These are phyloP conservation scores for Podarcis muralis DNA, from an alignment of 2,113 vertebrate genomes.

Conservation along the genomic window DNA sequence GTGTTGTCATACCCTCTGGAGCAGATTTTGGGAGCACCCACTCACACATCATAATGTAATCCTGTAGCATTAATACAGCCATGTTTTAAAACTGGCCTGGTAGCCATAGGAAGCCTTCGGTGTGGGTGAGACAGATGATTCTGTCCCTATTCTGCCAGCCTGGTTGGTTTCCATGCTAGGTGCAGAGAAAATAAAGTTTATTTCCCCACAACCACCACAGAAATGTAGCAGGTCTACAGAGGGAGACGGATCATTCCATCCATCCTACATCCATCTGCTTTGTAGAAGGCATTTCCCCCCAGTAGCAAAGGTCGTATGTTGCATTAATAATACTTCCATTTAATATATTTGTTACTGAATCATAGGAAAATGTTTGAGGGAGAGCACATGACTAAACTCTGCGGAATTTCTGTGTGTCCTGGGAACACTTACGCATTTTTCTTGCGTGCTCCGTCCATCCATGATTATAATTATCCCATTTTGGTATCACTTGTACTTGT, in stretches of 20 bases:
- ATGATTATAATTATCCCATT: not conserved
- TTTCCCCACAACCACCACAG: not conserved
- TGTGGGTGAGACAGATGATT: not conserved
- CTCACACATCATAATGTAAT: not conserved
- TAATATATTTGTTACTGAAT: not conserved
- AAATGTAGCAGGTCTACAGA: not conserved
- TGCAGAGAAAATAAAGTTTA: not conserved
- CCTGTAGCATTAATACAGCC: not conserved
- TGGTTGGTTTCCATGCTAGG: not conserved
- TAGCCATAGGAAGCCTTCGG: not conserved
- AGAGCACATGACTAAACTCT: not conserved
- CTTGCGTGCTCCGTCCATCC: not conserved
- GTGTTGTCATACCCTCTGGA: too few species aligned
- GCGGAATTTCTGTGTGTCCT: not conserved
- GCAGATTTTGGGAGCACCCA: too few species aligned
- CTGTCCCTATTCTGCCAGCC: not conserved
- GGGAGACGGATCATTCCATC: not conserved
- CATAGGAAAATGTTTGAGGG: not conserved
- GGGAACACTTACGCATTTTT: not conserved
- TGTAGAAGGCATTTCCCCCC: too few species aligned
- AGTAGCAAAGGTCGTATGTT: too few species aligned
- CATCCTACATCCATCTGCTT: too few species aligned
- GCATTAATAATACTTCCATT: not conserved
- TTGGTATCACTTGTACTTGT: slow-evolving; percentile 22
- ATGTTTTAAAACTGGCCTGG: not conserved